Base-by-base conservation (phyloP, 1,140 invertebrate species). In the Sarcophaga peregrina region DNA sequence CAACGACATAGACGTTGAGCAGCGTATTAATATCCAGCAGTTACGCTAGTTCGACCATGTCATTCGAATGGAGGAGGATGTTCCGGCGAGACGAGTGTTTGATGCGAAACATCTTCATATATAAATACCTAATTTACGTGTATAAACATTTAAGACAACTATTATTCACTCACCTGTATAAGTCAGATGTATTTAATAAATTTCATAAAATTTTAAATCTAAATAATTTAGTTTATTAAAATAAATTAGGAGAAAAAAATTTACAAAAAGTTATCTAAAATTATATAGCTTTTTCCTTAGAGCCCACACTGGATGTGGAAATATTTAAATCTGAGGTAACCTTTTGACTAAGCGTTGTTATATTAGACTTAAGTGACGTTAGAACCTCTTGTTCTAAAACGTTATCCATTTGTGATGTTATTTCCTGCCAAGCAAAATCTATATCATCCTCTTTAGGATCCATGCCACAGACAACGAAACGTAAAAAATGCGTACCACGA, bases 391-490 rank as follows among this genome's bases (percentile, higher is more conserved):
- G 45, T 8, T 73, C 62, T 8, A 84, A 75, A 1, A 89, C 62
- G 1, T 48, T 82, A 20, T 91, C 89, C 0, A 94, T 90, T 84
- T 93, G 92, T 37, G 88, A 86, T 83, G 87, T 91, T 82, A 98
- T 96, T 89, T 97, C 95, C 54, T 94, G 93, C 96, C 96, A 98
- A 3, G 96, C 95, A 85, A 93, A 95, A 5, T 94, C 91, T 46
- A 99, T 93, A 87, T 99, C 97, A 47, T 93, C 90, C 17, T 92
- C 92, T 58, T 93, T 93, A 0, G 94, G 94, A 25, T 93, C 89
- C 81, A 94, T 92, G 58, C 95, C 96, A 89, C 96, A 97, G 0
- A 99, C 91, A 0, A 94, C 95, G 86, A 98, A 97, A 81, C 98
- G 92, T 9, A 98, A 93, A 15, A 98, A 93, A 84, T 94, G 94